A percentile compares a stretch with the other conserved stretches of the same genome.
These are phyloP conservation scores for Panagrolaimus sp. DNA, from an alignment of 1,140 invertebrate species.

Conservation along the genomic window DNA sequence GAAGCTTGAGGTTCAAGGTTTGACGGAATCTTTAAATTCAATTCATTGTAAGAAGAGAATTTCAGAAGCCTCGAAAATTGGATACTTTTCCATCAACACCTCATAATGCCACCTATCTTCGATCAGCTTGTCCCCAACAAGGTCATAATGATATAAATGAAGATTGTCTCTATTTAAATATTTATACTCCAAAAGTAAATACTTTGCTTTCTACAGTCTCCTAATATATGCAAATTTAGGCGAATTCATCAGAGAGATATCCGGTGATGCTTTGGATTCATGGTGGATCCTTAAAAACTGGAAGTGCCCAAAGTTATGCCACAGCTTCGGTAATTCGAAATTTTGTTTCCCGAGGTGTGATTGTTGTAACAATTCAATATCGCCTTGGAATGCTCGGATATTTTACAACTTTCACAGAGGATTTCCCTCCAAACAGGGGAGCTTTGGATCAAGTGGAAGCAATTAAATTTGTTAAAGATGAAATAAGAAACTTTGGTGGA, in stretches of 20 bases:
- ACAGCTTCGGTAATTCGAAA: not conserved
- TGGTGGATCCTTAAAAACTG: not conserved
- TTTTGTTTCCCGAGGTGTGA: not conserved
- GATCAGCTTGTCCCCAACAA: not conserved
- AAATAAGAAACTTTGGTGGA: constrained; percentile 16
- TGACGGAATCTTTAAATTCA: not conserved
- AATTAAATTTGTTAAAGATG: constrained; percentile 4
- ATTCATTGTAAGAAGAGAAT: not conserved
- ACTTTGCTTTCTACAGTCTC: not conserved
- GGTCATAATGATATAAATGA: not conserved
- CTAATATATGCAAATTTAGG: not conserved
- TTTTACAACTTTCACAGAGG: constrained; percentile 3
- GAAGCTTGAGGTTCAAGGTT: not conserved
- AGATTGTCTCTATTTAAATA: constrained; percentile 2
- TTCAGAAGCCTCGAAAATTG: too few species aligned
- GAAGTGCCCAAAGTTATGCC: not conserved
- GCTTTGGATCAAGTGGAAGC: constrained; percentile 9
- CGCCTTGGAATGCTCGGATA: constrained; percentile 1
- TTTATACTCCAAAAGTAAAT: constrained; percentile 5
- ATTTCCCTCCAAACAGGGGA: not conserved
- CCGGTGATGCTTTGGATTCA: constrained; percentile 1
- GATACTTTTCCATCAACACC: not conserved
- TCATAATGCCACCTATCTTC: not conserved
- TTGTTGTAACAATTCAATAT: constrained; percentile 13
- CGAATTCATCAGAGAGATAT: not conserved